Conservation (phyloP, 2,113 vertebrate genomes). For the Lepidothrix coronata region DNA sequence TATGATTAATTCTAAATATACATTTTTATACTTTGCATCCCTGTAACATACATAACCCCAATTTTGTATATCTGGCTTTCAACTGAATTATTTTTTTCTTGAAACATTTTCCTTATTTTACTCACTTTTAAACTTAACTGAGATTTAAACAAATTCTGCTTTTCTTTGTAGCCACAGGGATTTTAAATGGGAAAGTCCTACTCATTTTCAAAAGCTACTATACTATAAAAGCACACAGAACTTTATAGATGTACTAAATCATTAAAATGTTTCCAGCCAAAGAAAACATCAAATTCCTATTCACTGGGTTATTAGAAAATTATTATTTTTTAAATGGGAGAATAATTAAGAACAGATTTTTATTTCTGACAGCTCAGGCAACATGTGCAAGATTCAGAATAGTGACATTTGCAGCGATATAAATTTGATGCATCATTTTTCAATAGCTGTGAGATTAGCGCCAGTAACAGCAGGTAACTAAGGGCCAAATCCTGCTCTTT, state of each 20-base stretch:
- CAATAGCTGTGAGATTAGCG: background rate
- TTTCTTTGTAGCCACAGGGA: background rate
- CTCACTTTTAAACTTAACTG: background rate
- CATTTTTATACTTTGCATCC: background rate
- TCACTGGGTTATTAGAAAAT: background rate
- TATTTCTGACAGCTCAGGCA: conserved; percentile 44
- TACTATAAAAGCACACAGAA: background rate
- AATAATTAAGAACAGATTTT: conserved; percentile 56
- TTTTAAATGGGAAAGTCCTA: background rate
- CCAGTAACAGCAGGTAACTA: conserved; percentile 27
- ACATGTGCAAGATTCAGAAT: conserved; percentile 27
- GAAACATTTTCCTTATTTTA: background rate
- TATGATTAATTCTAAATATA: background rate
- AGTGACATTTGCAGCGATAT: conserved; percentile 37
- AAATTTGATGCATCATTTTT: conserved; percentile 45
- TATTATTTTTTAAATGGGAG: background rate
- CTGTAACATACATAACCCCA: background rate
- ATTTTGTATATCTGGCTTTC: background rate
- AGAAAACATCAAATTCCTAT: conserved; percentile 1
- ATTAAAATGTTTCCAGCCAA: conserved; percentile 6
- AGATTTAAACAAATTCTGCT: background rate
- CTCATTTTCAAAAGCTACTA: background rate
- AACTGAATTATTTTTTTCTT: background rate
- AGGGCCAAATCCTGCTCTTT: conserved; percentile 27
- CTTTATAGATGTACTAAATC: background rate